These are phyloP conservation scores for Falcaria lacertinaria DNA, from an alignment of 2,888 invertebrate genomes.

Conservation along the genomic window DNA sequence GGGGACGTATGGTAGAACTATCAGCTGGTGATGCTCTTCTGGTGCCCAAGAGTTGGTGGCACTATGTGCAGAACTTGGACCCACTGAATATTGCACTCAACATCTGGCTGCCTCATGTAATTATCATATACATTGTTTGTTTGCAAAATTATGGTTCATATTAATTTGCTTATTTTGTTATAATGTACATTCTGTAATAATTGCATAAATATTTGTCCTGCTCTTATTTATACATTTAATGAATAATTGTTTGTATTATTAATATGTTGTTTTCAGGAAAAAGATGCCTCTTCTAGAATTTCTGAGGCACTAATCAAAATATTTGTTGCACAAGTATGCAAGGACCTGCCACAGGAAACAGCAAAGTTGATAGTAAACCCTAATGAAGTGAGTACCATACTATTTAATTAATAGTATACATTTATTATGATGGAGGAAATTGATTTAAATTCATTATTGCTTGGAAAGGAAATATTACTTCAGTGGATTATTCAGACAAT, in stretches of 20 bases:
- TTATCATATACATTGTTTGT: constrained; percentile 15
- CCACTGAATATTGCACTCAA: constrained; percentile 82
- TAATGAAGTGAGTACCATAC: constrained; percentile 77
- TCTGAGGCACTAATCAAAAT: constrained; percentile 84
- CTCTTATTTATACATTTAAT: too few relatives aligned
- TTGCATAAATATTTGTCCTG: too few relatives aligned
- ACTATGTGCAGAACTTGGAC: constrained; percentile 94
- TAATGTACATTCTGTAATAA: too few relatives aligned
- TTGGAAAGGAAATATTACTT: too few relatives aligned
- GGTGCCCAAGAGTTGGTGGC: constrained; percentile 98
- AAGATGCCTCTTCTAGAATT: constrained; percentile 67
- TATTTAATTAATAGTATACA: neutral
- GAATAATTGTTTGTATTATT: constrained; percentile 4
- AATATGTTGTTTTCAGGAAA: constrained; percentile 68
- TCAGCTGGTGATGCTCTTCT: constrained; percentile 92
- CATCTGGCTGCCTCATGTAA: constrained; percentile 86
- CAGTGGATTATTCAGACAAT: too few relatives aligned
- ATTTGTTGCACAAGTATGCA: constrained; percentile 81
- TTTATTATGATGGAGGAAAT: too few relatives aligned
- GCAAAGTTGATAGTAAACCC: constrained; percentile 82
- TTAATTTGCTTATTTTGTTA: too few relatives aligned
- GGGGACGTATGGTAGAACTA: constrained; percentile 81
- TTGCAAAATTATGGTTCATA: too few relatives aligned
- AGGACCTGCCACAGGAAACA: constrained; percentile 69
- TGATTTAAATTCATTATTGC: too few relatives aligned